Base-by-base conservation (phyloP, 2,113 vertebrate species). In the Ophiodon elongatus region DNA sequence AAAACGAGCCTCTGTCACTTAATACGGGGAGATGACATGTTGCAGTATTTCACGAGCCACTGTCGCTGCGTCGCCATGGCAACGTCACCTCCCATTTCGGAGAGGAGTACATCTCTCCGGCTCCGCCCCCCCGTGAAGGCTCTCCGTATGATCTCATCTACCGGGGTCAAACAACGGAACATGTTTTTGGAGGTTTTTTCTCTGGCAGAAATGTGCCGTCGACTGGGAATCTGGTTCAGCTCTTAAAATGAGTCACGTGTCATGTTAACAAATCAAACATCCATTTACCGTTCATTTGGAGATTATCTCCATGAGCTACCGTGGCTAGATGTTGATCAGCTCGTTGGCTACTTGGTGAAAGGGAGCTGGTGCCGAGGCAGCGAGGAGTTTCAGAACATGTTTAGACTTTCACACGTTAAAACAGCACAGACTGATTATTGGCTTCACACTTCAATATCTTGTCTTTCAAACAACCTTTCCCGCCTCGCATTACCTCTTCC, bases 61-160 rank as follows among this genome's bases (percentile, higher is more conserved):
- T 80, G 80, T 83, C 74, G 62, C 41, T 56, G 37, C 25, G 85
- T 89, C 2, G 2, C 92, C 87, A 86, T 89, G 31, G 86, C 86
- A 90, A 90, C 87, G 65, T 63, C 14, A 76, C 66, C 57, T 83
- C 39, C 52, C 23, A 52, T 54, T 54, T n/a, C n/a, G n/a, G n/a
- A n/a, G n/a, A n/a, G n/a, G n/a, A n/a, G n/a, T n/a, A n/a, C n/a
- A n/a, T n/a, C n/a, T n/a, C n/a, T n/a, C n/a, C n/a, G n/a, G n/a
- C n/a, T n/a, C n/a, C n/a, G n/a, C n/a, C n/a, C n/a, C n/a, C n/a
- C n/a, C n/a, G n/a, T n/a, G n/a, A n/a, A n/a, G n/a, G n/a, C n/a
- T n/a, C n/a, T n/a, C n/a, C n/a, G n/a, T n/a, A n/a, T n/a, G n/a
- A n/a, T n/a, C n/a, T n/a, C n/a, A n/a, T n/a, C n/a, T n/a, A n/a